Percentiles rank a stretch among this genome's conserved stretches.
Conservation (phyloP, 2,888 invertebrate genomes). For the Syrista parreyssii region DNA sequence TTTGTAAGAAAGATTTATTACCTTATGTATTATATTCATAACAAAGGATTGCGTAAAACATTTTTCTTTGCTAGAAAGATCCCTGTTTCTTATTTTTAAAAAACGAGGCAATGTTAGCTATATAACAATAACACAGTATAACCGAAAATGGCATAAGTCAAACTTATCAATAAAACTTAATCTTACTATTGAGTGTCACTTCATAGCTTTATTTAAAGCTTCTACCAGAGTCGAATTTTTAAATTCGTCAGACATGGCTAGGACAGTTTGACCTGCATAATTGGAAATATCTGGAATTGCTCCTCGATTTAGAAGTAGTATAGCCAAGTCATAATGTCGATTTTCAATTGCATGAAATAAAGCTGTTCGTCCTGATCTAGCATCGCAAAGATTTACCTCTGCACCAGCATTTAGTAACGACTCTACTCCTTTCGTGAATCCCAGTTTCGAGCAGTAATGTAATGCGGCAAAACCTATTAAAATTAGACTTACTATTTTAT, state of each 20-base stretch:
- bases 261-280: constrained; percentile 51
- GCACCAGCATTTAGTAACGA: constrained; percentile 44
- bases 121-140: too few relatives aligned
- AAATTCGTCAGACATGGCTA: constrained; percentile 41
- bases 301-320: constrained; percentile 39
- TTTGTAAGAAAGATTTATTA: too few relatives aligned
- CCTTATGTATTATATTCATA: too few relatives aligned
- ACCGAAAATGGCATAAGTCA: too few relatives aligned
- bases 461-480: constrained; percentile 51
- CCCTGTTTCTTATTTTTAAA: too few relatives aligned
- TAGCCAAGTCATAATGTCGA: constrained; percentile 33
- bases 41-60: too few relatives aligned
- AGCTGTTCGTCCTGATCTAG: constrained; percentile 55
- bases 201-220: constrained; percentile 23
- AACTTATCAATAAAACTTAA: too few relatives aligned
- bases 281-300: constrained; percentile 47
- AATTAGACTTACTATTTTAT: background rate
- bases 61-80: too few relatives aligned
- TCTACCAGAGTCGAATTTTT: constrained; percentile 40
- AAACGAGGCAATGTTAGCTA: too few relatives aligned
- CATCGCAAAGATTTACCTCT: constrained; percentile 50
- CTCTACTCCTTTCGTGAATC: constrained; percentile 41
- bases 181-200: constrained; percentile 10
- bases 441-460: constrained; percentile 53
- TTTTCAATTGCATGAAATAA: constrained; percentile 58